Conservation (phyloP, 2,797 vertebrate species). For the Phyllotis vaccarum region DNA sequence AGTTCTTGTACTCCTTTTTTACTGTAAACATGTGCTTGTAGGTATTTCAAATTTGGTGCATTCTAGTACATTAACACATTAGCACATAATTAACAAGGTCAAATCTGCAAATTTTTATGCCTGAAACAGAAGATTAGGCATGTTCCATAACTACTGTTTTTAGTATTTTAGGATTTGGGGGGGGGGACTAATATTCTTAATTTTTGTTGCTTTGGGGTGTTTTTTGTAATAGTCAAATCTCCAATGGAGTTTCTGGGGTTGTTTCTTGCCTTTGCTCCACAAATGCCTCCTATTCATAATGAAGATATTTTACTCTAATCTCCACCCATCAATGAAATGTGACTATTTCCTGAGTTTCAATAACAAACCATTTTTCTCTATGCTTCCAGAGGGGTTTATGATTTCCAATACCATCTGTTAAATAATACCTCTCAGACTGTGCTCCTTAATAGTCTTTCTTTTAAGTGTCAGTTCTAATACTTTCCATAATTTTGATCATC, state of each 20-base stretch:
- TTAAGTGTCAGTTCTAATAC: background rate
- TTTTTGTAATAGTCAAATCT: background rate
- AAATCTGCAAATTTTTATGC: background rate
- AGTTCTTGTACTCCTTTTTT: background rate
- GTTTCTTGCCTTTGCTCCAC: background rate
- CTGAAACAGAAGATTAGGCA: background rate
- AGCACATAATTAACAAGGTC: background rate
- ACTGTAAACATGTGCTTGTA: background rate
- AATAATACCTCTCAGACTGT: background rate
- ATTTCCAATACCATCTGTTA: slow-evolving; percentile 50
- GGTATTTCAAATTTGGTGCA: background rate
- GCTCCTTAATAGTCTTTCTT: background rate
- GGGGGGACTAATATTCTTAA: background rate
- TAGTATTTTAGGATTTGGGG: too few relatives aligned
- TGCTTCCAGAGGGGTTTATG: slow-evolving; percentile 12
- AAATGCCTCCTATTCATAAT: background rate
- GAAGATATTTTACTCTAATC: background rate
- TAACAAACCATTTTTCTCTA: background rate
- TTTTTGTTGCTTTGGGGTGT: background rate
- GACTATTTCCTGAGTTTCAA: slow-evolving; percentile 3
- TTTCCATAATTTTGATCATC: background rate
- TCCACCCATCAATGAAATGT: background rate
- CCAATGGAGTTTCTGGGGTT: background rate
- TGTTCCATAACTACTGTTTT: background rate
- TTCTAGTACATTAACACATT: background rate